Evolutionary conservation across 2,888 invertebrate species (phyloP).

Genomic region (Sminthurinus aureus): DNA sequence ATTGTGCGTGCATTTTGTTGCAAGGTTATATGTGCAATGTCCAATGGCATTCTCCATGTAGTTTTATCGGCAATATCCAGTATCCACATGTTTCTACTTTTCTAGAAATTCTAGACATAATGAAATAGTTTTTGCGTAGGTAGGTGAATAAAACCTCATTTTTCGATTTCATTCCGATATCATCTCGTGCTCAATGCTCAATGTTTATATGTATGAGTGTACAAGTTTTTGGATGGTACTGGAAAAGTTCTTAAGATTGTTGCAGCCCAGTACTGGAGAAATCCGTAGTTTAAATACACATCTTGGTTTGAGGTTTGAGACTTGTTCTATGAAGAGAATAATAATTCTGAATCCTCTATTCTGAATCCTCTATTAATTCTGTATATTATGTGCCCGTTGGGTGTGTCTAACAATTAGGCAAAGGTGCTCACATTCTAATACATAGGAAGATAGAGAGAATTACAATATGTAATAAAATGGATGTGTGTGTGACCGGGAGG

Average conservation of each 20-base stretch:
- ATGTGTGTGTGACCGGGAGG: no score
- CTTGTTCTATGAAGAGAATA: no score
- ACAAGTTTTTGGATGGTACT: neutral
- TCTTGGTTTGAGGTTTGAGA: no score
- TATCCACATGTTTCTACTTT: neutral
- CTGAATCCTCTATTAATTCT: neutral
- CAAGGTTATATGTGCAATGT: neutral
- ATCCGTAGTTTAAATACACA: no score
- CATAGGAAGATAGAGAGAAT: no score
- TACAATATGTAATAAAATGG: neutral
- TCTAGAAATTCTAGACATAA: neutral
- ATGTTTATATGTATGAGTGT: neutral
- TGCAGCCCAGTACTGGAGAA: no score
- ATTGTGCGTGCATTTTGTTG: neutral
- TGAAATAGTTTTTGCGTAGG: neutral
- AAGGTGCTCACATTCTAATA: conserved; percentile 33
- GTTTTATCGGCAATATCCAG: neutral
- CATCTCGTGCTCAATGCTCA: neutral
- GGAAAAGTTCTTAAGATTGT: neutral
- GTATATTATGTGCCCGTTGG: conserved; percentile 36
- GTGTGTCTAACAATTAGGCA: conserved; percentile 40
- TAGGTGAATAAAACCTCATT: neutral
- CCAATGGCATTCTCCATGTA: neutral
- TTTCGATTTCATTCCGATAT: no score
- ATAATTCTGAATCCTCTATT: no score